Conservation (phyloP, 2,797 vertebrate genomes). For the Peromyscus eremicus region DNA sequence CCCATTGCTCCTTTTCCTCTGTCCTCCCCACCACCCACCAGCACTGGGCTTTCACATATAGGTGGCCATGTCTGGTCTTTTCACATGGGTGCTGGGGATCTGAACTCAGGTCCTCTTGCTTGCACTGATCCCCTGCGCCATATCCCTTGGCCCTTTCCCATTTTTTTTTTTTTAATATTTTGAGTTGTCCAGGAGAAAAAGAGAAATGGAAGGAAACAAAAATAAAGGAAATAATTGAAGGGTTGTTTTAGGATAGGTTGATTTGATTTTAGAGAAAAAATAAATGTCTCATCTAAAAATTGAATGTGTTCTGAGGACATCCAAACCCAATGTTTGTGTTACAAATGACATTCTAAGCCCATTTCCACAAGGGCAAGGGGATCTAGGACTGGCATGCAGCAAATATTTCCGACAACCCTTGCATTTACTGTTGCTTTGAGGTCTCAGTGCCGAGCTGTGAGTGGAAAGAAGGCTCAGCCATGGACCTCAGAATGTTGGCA, state of each 20-base stretch:
- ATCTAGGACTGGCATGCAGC: slow-evolving; percentile 23
- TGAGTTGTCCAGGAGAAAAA: slow-evolving; percentile 54
- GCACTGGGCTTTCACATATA: not conserved
- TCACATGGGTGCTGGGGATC: too few species aligned
- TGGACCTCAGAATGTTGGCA: slow-evolving; percentile 71
- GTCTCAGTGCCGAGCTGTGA: slow-evolving; percentile 46
- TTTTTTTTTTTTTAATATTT: not conserved
- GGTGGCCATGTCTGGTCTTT: not conserved
- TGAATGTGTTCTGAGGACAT: slow-evolving; percentile 57
- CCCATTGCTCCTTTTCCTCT: not conserved
- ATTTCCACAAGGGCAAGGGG: slow-evolving; percentile 56
- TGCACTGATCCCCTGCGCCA: not conserved
- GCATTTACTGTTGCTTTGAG: slow-evolving; percentile 62
- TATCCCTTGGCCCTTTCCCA: not conserved
- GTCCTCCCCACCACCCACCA: not conserved
- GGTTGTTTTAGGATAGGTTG: slow-evolving; percentile 58
- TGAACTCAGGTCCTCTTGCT: not conserved
- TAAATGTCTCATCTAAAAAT: slow-evolving; percentile 72
- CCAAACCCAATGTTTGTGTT: slow-evolving; percentile 71
- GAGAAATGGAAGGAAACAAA: not conserved
- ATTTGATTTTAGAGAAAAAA: slow-evolving; percentile 65
- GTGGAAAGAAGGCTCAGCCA: slow-evolving; percentile 58
- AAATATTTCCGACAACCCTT: slow-evolving; percentile 50
- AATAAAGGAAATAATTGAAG: slow-evolving; percentile 48
- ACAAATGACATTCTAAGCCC: slow-evolving; percentile 39